phyloP scores from a whole-genome alignment of 2,113 vertebrate genomes.

The Regulus satrapa region DNA sequence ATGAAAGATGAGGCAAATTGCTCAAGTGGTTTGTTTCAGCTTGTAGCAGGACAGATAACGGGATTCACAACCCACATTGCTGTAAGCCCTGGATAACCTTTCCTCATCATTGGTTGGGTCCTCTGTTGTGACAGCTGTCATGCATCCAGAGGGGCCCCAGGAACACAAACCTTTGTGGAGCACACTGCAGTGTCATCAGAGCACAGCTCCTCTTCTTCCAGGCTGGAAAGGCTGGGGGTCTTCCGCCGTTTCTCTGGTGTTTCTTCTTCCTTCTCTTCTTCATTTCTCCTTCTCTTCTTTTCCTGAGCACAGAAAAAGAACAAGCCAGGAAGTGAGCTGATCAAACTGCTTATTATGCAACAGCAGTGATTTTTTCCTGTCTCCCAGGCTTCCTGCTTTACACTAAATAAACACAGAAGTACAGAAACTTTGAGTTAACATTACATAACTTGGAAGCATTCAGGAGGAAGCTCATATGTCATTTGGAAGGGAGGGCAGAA shows the following conservation, averaged over 20 bases:
- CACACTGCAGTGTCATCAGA: constrained; percentile 73
- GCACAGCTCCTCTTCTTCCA: constrained; percentile 65
- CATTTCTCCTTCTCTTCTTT: constrained; percentile 73
- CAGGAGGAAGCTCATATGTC: background rate
- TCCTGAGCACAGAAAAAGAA: constrained; percentile 58
- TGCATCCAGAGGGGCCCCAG: background rate
- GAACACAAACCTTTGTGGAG: constrained; percentile 76
- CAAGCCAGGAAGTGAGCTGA: background rate
- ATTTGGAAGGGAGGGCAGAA: background rate
- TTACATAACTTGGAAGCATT: background rate
- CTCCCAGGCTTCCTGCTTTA: background rate
- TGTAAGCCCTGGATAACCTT: background rate
- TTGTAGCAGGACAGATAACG: background rate
- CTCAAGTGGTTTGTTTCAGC: background rate
- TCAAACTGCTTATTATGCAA: background rate
- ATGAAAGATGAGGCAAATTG: background rate
- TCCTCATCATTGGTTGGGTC: background rate
- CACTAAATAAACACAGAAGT: background rate
- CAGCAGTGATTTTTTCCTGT: background rate
- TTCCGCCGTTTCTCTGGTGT: constrained; percentile 75
- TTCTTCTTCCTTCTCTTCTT: constrained; percentile 63
- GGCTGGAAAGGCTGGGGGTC: constrained; percentile 60
- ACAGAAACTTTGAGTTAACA: background rate
- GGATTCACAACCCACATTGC: background rate
- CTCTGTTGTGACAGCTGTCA: background rate